A percentile compares a stretch with the other conserved stretches of the same genome.
Conservation (phyloP, 1,140 invertebrate genomes). For the Triops cancriformis region DNA sequence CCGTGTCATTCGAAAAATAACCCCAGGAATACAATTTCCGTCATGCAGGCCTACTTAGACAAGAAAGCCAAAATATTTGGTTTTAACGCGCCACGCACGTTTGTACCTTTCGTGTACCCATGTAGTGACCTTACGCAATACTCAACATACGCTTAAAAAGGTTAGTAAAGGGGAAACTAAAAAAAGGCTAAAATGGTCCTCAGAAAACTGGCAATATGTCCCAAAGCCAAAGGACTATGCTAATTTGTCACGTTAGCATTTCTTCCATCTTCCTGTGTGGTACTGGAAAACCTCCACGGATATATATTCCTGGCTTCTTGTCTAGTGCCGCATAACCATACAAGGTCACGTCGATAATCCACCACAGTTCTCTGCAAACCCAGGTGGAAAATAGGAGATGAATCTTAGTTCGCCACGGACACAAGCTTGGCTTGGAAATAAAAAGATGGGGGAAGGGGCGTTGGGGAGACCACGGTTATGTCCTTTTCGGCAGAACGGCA, state of each 20-base stretch:
- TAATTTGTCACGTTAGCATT: not conserved
- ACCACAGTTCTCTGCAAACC: not conserved
- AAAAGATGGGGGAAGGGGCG: not conserved
- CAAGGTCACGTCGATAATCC: constrained; percentile 5
- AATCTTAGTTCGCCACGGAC: constrained; percentile 7
- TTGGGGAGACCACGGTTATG: not conserved
- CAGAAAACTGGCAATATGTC: constrained; percentile 5
- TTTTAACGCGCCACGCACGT: not conserved
- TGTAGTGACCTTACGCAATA: not conserved
- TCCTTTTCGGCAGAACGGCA: constrained; percentile 9
- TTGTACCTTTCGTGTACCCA: not conserved
- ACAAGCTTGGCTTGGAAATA: not conserved
- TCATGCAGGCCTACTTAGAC: not conserved
- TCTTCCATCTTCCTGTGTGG: not conserved
- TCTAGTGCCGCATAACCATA: not conserved
- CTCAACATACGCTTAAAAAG: not conserved
- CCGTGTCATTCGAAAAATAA: not conserved
- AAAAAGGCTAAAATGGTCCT: not conserved
- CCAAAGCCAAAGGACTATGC: not conserved
- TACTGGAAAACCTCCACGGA: not conserved
- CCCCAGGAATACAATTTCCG: not conserved
- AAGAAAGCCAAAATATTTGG: not conserved
- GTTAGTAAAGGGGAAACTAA: not conserved
- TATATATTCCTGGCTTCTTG: not conserved
- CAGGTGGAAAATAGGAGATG: constrained; percentile 5